phyloP scores from a whole-genome alignment of 2,113 vertebrate genomes.

The Helogale parvula region DNA sequence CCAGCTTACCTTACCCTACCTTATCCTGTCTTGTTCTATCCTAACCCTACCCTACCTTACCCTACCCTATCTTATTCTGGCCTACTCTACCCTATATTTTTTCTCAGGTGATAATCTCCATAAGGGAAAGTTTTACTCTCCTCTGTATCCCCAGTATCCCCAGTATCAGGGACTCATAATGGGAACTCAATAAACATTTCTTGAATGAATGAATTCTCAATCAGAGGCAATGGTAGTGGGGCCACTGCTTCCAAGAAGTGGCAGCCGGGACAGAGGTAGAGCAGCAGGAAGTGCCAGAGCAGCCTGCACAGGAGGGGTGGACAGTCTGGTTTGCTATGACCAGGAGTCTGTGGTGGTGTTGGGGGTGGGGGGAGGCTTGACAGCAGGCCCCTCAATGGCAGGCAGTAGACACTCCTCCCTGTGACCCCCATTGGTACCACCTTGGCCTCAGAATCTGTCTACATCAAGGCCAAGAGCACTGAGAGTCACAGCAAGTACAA shows the following conservation, averaged over 20 bases:
- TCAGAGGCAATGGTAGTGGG: background rate
- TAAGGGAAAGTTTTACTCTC: background rate
- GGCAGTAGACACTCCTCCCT: too few relatives aligned
- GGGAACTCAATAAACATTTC: background rate
- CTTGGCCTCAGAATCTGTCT: background rate
- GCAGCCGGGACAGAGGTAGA: background rate
- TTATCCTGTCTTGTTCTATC: background rate
- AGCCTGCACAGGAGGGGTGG: accelerated
- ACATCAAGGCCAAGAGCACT: background rate
- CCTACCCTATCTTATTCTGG: background rate
- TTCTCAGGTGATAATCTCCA: background rate
- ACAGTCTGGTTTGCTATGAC: background rate
- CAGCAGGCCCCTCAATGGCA: accelerated
- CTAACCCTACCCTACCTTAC: background rate
- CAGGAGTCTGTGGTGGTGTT: too few relatives aligned
- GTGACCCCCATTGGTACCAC: background rate
- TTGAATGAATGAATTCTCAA: background rate
- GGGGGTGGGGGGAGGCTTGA: background rate
- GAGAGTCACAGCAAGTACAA: background rate
- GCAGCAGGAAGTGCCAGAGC: background rate
- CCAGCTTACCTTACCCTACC: background rate
- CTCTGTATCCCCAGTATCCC: too few relatives aligned
- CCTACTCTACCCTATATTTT: background rate
- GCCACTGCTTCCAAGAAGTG: background rate
- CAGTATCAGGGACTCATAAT: background rate